Percentiles rank a stretch among this genome's conserved stretches.
phyloP scores from a whole-genome alignment of 2,888 invertebrate species.

The Sphaerophoria rueppellii region DNA sequence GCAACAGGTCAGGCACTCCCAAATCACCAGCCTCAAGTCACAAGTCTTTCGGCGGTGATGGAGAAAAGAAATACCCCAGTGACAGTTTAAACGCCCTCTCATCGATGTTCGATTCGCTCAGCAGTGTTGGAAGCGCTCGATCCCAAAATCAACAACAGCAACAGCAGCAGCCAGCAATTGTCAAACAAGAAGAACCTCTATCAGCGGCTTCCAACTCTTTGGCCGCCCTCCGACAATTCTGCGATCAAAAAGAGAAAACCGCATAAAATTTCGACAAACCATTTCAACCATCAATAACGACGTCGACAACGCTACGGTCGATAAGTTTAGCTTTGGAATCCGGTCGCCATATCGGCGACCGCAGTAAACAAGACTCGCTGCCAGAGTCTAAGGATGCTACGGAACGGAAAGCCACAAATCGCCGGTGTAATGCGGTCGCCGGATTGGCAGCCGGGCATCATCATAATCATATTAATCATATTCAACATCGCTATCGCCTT shows the following conservation, averaged over 20 bases:
- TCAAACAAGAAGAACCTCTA: slow-evolving; percentile 59
- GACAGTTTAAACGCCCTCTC: slow-evolving; percentile 91
- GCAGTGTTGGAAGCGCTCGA: slow-evolving; percentile 77
- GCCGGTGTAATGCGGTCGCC: slow-evolving; percentile 71
- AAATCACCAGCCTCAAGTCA: slow-evolving; percentile 85
- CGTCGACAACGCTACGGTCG: slow-evolving; percentile 69
- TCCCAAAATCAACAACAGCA: slow-evolving; percentile 82
- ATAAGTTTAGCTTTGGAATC: slow-evolving; percentile 71
- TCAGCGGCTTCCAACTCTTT: slow-evolving; percentile 89
- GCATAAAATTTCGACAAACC: slow-evolving; percentile 78
- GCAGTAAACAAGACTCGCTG: slow-evolving; percentile 61
- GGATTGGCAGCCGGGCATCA: slow-evolving; percentile 73
- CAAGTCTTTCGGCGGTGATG: slow-evolving; percentile 82
- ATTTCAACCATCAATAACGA: slow-evolving; percentile 62
- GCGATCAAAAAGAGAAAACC: slow-evolving; percentile 94
- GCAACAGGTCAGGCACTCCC: slow-evolving; percentile 91
- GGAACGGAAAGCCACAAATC: slow-evolving; percentile 62
- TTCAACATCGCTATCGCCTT: slow-evolving; percentile 70
- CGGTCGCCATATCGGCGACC: slow-evolving; percentile 73
- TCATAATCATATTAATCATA: slow-evolving; percentile 1
- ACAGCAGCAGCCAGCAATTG: slow-evolving; percentile 83
- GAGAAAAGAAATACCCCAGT: slow-evolving; percentile 83
- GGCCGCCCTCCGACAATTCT: slow-evolving; percentile 96
- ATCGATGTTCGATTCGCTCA: slow-evolving; percentile 94
- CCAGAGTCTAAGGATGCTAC: slow-evolving; percentile 69